Percentiles rank a stretch among this genome's conserved stretches.
Conservation (phyloP, 2,888 invertebrate genomes). For the Drepana falcataria region DNA sequence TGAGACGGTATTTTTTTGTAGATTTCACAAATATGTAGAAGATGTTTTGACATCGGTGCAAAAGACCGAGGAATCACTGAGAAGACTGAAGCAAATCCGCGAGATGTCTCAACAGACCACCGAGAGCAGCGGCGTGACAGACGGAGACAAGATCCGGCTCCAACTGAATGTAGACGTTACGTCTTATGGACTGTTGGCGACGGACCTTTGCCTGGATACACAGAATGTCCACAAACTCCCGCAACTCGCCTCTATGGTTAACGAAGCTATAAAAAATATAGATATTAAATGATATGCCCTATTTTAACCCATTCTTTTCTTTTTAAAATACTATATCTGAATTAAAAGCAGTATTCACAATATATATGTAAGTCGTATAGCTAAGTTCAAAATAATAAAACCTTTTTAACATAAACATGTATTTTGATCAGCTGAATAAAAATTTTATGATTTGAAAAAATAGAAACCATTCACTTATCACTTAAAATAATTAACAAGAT, state of each 20-base stretch:
- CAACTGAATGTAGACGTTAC: slow-evolving; percentile 93
- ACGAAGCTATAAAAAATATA: slow-evolving; percentile 79
- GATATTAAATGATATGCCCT: slow-evolving; percentile 74
- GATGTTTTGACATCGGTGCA: slow-evolving; percentile 96
- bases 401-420: slow-evolving; percentile 74
- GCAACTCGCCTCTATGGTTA: slow-evolving; percentile 80
- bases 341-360: too few species aligned
- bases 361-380: not conserved
- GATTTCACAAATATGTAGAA: slow-evolving; percentile 85
- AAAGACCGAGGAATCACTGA: slow-evolving; percentile 96
- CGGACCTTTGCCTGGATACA: slow-evolving; percentile 74
- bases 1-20: slow-evolving; percentile 27
- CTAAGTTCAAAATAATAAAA: slow-evolving; percentile 35
- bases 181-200: slow-evolving; percentile 82
- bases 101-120: slow-evolving; percentile 71
- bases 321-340: slow-evolving; percentile 7
- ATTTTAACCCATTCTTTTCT: slow-evolving; percentile 41
- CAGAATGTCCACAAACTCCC: slow-evolving; percentile 78
- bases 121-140: slow-evolving; percentile 82
- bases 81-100: slow-evolving; percentile 91
- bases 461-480: slow-evolving; percentile 78
- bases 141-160: slow-evolving; percentile 96
- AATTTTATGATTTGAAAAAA: slow-evolving; percentile 78
- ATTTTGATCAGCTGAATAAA: slow-evolving; percentile 77
- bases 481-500: slow-evolving; percentile 73